phyloP scores from a whole-genome alignment of 1,140 invertebrate genomes.

The Rhagoletis zephyria region DNA sequence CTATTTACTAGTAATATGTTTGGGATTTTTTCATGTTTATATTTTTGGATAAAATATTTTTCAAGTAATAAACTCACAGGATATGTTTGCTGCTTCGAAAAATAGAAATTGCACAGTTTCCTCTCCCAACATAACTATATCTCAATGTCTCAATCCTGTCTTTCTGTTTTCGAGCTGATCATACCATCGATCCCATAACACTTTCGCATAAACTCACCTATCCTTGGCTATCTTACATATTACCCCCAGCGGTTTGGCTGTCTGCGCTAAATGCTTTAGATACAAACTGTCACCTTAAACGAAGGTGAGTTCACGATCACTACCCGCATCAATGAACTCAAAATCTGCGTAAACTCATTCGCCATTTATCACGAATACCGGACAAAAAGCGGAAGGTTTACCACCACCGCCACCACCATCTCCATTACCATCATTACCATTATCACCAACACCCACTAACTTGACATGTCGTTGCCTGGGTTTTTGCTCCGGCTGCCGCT shows the following conservation, averaged over 20 bases:
- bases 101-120: background rate
- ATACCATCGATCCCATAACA: background rate
- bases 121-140: background rate
- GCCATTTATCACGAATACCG: conserved; percentile 71
- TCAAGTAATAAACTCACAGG: background rate
- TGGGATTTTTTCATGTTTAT: too few species aligned
- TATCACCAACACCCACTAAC: background rate
- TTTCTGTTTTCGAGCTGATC: background rate
- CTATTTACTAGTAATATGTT: too few species aligned
- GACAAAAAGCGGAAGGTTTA: conserved; percentile 65
- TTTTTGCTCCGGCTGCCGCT: conserved; percentile 59
- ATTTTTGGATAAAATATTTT: background rate
- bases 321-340: conserved; percentile 71
- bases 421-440: background rate
- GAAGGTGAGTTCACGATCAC: conserved; percentile 71
- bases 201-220: too few species aligned
- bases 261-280: too few species aligned
- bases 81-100: background rate
- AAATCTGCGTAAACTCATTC: conserved; percentile 73
- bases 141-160: background rate
- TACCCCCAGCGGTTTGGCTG: too few species aligned
- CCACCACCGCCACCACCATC: conserved; percentile 52
- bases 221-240: too few species aligned
- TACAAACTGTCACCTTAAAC: conserved; percentile 55
- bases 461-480: conserved; percentile 57